Evolutionary conservation across 2,113 vertebrate genomes (phyloP).

Genomic region (Enhydra lutris): DNA sequence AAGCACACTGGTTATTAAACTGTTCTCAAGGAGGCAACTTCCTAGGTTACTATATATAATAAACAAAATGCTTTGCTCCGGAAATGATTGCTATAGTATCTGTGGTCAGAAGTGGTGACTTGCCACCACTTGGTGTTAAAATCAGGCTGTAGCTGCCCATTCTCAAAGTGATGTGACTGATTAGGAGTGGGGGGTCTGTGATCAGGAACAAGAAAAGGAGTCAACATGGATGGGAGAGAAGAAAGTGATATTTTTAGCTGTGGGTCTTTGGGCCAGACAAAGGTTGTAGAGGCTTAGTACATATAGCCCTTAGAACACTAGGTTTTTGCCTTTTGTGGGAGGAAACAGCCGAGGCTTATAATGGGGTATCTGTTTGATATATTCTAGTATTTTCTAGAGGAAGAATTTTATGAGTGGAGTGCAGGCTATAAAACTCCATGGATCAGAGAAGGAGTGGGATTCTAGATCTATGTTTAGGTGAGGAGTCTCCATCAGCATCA

Average conservation of each 20-base stretch:
- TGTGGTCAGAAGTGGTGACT: not conserved
- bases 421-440: not conserved
- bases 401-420: not conserved
- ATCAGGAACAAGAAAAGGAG: not conserved
- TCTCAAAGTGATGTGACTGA: not conserved
- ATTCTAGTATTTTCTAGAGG: not conserved
- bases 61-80: not conserved
- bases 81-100: not conserved
- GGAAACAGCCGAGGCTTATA: not conserved
- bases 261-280: not conserved
- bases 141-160: not conserved
- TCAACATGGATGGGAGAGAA: not conserved
- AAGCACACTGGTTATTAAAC: not conserved
- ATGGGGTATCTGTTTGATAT: not conserved
- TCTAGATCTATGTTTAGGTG: not conserved
- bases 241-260: not conserved
- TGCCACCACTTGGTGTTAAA: not conserved
- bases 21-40: not conserved
- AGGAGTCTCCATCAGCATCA: not conserved
- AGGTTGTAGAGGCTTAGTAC: not conserved
- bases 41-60: not conserved
- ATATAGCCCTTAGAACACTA: not conserved
- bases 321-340: not conserved
- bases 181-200: not conserved
- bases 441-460: not conserved